Evolutionary conservation across 2,797 vertebrate genomes (phyloP), one percentile per base, ranked within the genome.

Genomic region (Chelmon rostratus): DNA sequence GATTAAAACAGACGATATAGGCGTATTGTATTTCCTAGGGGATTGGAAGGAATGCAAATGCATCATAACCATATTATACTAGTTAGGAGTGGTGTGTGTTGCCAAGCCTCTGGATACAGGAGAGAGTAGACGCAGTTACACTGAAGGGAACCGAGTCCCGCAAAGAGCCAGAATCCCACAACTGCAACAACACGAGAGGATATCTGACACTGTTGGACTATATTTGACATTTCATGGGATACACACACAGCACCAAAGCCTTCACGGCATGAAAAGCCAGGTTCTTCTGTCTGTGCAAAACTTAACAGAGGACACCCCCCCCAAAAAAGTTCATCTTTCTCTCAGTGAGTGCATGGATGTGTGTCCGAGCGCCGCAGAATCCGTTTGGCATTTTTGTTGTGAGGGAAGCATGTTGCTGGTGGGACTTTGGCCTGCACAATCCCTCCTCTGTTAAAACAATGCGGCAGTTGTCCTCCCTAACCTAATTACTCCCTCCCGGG

Each of bases 371-470:
- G 65, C 70, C 78, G 70, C 86, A 91, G 94, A 94, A 93, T 92
- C 90, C 91, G 79, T 93, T 94, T 91, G 89, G 90, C 90, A 92
- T 93, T 94, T 90, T 89, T 92, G 92, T 94, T 90, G 93, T 89
- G 93, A 93, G 92, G 89, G 93, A 92, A 94, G 93, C 94, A 92
- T 94, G 94, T 93, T 92, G 92, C 93, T 94, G 92, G 93, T 95
- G 93, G 94, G 93, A 94, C 93, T 94, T 91, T 89, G 93, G 93
- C 90, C 91, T 69, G 94, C 89, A 96, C 95, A 96, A 96, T 95
- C 93, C 93, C 93, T 95, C 92, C 92, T 94, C 94, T 96, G 95
- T 95, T 95, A 93, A 95, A 95, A 96, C 95, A 96, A 96, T 96
- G 94, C 91, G 66, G 88, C 89, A 89, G 94, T 96, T 96, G 95